A percentile compares a stretch with the other conserved stretches of the same genome.
Conservation (phyloP, 2,797 vertebrate genomes). For the Pteronotus mesoamericanus region DNA sequence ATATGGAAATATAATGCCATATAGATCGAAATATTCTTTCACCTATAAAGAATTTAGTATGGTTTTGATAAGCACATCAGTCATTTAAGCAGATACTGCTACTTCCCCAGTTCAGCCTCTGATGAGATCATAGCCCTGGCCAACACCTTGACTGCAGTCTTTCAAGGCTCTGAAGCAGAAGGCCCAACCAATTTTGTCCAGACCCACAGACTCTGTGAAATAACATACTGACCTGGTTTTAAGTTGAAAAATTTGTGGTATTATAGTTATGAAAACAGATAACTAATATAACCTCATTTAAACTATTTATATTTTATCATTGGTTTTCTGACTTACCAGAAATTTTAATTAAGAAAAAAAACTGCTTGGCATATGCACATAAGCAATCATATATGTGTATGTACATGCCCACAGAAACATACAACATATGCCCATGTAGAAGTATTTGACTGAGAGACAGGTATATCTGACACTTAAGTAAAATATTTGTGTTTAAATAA, state of each 20-base stretch:
- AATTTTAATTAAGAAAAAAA: not conserved
- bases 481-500: not conserved
- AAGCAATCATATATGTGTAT: not conserved
- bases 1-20: not conserved
- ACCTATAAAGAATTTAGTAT: not conserved
- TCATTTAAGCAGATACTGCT: not conserved
- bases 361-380: not conserved
- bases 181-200: not conserved
- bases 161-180: not conserved
- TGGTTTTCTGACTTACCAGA: not conserved
- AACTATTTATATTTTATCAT: not conserved
- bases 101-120: not conserved
- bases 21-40: not conserved
- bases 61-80: not conserved
- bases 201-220: not conserved
- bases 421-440: accelerated
- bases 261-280: not conserved
- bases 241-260: not conserved
- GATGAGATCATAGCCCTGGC: not conserved
- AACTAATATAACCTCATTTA: not conserved
- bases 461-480: not conserved
- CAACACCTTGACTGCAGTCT: not conserved
- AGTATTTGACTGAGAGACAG: not conserved
- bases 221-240: not conserved
- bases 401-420: not conserved